Percentiles rank a stretch among this genome's conserved stretches.
phyloP scores from a whole-genome alignment of 2,113 vertebrate species.

The Ailuropoda melanoleuca region DNA sequence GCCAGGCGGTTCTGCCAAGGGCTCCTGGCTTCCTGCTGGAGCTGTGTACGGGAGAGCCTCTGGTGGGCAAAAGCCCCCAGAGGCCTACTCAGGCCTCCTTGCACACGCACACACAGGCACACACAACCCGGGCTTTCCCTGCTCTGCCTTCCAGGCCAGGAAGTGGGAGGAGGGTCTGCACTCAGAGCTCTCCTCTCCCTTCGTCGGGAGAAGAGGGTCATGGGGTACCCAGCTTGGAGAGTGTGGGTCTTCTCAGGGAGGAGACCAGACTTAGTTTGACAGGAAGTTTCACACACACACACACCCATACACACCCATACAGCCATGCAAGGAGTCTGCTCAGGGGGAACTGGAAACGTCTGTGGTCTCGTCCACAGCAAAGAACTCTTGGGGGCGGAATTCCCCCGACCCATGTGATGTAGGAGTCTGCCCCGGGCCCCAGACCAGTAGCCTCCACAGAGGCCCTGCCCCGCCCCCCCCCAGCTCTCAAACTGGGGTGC shows the following conservation, averaged over 20 bases:
- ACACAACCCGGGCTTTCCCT: background rate
- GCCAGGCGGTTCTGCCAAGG: background rate
- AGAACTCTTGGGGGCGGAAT: constrained; percentile 56
- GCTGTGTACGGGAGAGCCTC: background rate
- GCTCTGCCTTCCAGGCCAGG: background rate
- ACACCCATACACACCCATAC: background rate
- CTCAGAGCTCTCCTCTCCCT: background rate
- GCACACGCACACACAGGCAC: fast-evolving
- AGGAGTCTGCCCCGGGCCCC: background rate
- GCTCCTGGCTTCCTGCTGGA: background rate
- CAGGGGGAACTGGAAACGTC: constrained; percentile 64
- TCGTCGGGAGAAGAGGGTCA: background rate
- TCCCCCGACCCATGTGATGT: constrained; percentile 58
- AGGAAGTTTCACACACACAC: constrained; percentile 34
- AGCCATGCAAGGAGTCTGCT: background rate
- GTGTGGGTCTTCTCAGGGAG: background rate
- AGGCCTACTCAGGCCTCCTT: background rate
- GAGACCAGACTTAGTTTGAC: background rate
- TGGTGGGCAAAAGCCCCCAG: background rate
- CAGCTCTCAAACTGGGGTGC: background rate
- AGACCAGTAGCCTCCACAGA: background rate
- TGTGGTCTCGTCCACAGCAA: constrained; percentile 66
- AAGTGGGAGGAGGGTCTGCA: background rate
- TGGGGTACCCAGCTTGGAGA: background rate
- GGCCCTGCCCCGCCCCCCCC: background rate